Percentiles rank a stretch among this genome's conserved stretches.
phyloP scores from a whole-genome alignment of 2,113 vertebrate genomes.

The Proterorhinus semilunaris region DNA sequence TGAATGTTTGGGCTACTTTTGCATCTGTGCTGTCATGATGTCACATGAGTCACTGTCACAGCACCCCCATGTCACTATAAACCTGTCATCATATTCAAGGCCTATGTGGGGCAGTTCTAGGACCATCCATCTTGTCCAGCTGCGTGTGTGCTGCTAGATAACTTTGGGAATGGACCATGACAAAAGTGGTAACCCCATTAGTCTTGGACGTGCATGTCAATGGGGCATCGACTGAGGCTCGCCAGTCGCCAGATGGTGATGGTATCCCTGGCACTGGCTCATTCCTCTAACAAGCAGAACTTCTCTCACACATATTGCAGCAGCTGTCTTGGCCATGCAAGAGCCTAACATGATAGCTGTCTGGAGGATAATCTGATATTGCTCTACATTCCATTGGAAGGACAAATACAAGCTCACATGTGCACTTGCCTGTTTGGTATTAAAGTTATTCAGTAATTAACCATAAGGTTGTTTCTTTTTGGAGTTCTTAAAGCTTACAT shows the following conservation, averaged over 20 bases:
- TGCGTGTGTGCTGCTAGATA: conserved; percentile 43
- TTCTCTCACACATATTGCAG: conserved; percentile 33
- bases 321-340: conserved; percentile 60
- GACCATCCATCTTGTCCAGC: conserved; percentile 67
- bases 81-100: conserved; percentile 51
- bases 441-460: neutral
- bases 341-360: conserved; percentile 54
- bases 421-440: conserved; percentile 3
- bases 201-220: conserved; percentile 31
- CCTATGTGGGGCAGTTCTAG: conserved; percentile 50
- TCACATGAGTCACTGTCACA: conserved; percentile 55
- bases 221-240: conserved; percentile 44
- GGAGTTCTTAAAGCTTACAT: conserved; percentile 18
- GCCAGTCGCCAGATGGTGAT: conserved; percentile 73
- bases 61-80: conserved; percentile 54
- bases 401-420: conserved; percentile 10
- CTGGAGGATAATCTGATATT: conserved; percentile 32
- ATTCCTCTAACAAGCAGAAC: conserved; percentile 49
- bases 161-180: conserved; percentile 39
- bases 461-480: neutral
- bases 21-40: conserved; percentile 40
- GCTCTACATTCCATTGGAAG: conserved; percentile 38
- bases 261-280: conserved; percentile 61
- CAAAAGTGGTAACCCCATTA: conserved; percentile 40
- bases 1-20: conserved; percentile 26